Conservation (phyloP, 2,797 vertebrate species). For the Aeoliscus strigatus region DNA sequence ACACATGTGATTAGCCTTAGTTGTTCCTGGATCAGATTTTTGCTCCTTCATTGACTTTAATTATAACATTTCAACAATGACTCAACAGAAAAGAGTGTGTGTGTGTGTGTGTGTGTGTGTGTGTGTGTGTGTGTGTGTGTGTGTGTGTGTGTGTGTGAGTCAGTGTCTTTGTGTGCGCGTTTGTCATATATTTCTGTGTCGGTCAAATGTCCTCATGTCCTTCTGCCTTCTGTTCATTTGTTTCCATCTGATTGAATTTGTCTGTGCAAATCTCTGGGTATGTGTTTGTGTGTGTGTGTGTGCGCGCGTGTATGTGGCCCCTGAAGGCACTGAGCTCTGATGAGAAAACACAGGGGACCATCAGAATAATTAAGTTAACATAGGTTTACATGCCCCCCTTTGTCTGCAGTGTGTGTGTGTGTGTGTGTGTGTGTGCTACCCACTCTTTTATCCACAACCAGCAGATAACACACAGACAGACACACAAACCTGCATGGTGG, state of each 20-base stretch:
- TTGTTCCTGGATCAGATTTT: too few species aligned
- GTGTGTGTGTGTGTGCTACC: too few species aligned
- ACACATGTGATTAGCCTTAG: too few species aligned
- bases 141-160: background rate
- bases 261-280: slow-evolving; percentile 8
- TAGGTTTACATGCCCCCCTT: slow-evolving; percentile 54
- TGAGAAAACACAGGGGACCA: slow-evolving; percentile 65
- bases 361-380: slow-evolving; percentile 71
- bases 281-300: slow-evolving; percentile 6
- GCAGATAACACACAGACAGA: too few species aligned
- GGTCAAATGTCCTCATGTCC: slow-evolving; percentile 7
- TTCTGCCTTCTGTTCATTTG: slow-evolving; percentile 47
- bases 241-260: slow-evolving; percentile 36
- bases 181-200: slow-evolving; percentile 1
- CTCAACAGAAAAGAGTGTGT: too few species aligned
- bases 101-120: background rate
- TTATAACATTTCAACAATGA: too few species aligned
- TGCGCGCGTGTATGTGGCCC: too few species aligned
- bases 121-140: slow-evolving; percentile 4
- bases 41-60: too few species aligned
- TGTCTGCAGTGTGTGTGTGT: too few species aligned
- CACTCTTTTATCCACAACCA: too few species aligned
- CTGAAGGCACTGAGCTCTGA: slow-evolving; percentile 57
- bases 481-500: too few species aligned
- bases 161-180: too few species aligned